These are phyloP conservation scores for Sardinella longiceps DNA, from an alignment of 2,797 vertebrate genomes.

Conservation along the genomic window DNA sequence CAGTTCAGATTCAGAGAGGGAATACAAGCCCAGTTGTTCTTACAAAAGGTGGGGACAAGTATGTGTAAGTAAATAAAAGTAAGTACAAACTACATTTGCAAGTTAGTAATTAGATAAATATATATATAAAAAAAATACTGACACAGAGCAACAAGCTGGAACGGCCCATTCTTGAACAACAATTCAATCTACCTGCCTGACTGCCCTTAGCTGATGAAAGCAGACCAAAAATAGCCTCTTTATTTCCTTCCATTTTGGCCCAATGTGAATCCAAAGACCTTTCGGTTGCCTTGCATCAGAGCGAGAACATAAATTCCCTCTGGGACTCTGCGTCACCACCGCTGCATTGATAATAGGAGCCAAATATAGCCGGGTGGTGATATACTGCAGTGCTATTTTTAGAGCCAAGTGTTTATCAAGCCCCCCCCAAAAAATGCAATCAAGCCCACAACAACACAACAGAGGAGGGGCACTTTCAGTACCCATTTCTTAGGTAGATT, in stretches of 20 bases:
- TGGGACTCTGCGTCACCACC: slow-evolving; percentile 64
- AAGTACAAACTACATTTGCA: background rate
- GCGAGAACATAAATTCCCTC: slow-evolving; percentile 67
- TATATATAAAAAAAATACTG: background rate
- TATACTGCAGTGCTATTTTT: slow-evolving; percentile 72
- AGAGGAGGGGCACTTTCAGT: background rate
- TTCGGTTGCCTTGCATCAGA: slow-evolving; percentile 44
- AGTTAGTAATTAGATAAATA: background rate
- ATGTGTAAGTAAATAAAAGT: slow-evolving; percentile 5
- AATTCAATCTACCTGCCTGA: slow-evolving; percentile 52
- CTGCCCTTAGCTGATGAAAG: slow-evolving; percentile 53
- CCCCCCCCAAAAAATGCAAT: background rate
- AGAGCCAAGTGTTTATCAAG: slow-evolving; percentile 67
- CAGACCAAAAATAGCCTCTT: slow-evolving; percentile 50
- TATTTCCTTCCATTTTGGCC: slow-evolving; percentile 34
- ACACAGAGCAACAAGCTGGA: slow-evolving; percentile 48
- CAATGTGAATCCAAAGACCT: slow-evolving; percentile 50
- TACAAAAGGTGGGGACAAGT: slow-evolving; percentile 39
- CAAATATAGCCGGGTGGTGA: slow-evolving; percentile 76
- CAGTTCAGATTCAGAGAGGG: slow-evolving; percentile 60
- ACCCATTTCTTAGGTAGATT: background rate
- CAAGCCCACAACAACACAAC: background rate
- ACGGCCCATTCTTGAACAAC: slow-evolving; percentile 50
- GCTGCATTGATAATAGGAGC: slow-evolving; percentile 75
- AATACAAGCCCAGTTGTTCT: slow-evolving; percentile 1